These are phyloP conservation scores for Lypha dubia DNA, from an alignment of 2,888 invertebrate genomes.

Conservation along the genomic window DNA sequence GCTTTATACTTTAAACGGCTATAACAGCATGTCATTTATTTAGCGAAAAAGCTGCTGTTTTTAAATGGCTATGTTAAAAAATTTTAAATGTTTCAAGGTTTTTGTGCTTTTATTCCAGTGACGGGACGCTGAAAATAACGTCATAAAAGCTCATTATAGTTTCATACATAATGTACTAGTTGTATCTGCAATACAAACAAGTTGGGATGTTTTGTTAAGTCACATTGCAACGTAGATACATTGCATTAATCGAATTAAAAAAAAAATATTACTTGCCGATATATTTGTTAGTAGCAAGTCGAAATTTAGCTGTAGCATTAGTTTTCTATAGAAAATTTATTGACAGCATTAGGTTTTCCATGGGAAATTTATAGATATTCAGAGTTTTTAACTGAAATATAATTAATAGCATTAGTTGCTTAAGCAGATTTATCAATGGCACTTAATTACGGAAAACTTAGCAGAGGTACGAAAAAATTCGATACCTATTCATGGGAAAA, in stretches of 20 bases:
- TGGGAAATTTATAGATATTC: too few species aligned
- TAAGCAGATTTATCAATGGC: too few species aligned
- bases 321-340: too few species aligned
- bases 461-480: too few species aligned
- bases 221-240: not conserved
- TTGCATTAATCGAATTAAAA: not conserved
- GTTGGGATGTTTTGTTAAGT: not conserved
- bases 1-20: slow-evolving; percentile 19
- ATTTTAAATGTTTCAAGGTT: not conserved
- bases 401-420: too few species aligned
- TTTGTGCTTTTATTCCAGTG: not conserved
- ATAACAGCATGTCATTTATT: slow-evolving; percentile 19
- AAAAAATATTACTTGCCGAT: too few species aligned
- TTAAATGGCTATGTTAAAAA: slow-evolving; percentile 12
- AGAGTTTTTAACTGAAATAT: too few species aligned
- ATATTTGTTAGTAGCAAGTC: too few species aligned
- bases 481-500: too few species aligned
- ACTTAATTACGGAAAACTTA: too few species aligned
- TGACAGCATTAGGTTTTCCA: too few species aligned
- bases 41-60: not conserved
- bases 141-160: slow-evolving; percentile 19
- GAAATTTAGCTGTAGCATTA: too few species aligned
- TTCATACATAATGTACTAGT: not conserved
- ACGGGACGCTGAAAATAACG: not conserved
- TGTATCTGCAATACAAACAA: not conserved